These are phyloP conservation scores for Campylomormyrus tamandua DNA, from an alignment of 2,113 vertebrate species.

Conservation along the genomic window DNA sequence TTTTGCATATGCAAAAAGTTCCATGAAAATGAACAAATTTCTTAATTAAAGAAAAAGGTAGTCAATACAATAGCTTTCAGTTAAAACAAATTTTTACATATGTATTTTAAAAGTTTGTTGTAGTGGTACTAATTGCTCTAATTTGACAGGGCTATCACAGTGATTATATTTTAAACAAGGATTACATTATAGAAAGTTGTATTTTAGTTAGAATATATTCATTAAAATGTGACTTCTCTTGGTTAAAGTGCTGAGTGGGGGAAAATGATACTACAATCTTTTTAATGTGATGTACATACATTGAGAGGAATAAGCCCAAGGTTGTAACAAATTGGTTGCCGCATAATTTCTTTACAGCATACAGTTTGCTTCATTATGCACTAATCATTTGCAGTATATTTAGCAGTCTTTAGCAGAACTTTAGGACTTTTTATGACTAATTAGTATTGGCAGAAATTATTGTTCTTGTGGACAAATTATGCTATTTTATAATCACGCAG, in stretches of 20 bases:
- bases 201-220: not conserved
- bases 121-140: not conserved
- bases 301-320: not conserved
- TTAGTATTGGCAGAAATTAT: not conserved
- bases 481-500: not conserved
- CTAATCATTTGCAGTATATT: not conserved
- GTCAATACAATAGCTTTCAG: not conserved
- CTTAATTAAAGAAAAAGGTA: not conserved
- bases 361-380: not conserved
- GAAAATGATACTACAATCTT: not conserved
- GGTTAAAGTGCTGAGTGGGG: not conserved
- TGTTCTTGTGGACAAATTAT: not conserved
- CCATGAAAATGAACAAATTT: not conserved
- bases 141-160: not conserved
- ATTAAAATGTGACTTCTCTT: not conserved
- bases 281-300: not conserved
- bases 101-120: not conserved
- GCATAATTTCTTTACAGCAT: not conserved
- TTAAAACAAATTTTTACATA: not conserved
- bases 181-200: not conserved
- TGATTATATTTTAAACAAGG: not conserved
- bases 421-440: not conserved
- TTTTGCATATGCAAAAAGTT: not conserved
- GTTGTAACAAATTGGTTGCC: not conserved
- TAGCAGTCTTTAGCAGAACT: not conserved